Evolutionary conservation across 2,888 invertebrate species (phyloP).

Genomic region (Oligia latruncula): DNA sequence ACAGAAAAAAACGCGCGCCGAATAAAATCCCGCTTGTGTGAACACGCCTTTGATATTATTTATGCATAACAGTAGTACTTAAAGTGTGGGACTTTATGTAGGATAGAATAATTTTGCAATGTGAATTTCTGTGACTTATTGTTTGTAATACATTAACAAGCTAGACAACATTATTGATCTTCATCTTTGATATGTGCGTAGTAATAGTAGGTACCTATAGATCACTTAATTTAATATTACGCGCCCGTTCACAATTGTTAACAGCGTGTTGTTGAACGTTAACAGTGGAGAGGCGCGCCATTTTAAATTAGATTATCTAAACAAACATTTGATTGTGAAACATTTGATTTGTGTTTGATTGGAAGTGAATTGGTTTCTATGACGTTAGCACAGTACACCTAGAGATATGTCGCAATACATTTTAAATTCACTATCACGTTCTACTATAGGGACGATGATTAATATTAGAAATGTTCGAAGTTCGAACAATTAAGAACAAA

Average conservation of each 20-base stretch:
- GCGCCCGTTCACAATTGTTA: background rate
- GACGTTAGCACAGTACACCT: conserved; percentile 59
- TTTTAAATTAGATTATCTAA: background rate
- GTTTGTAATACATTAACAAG: background rate
- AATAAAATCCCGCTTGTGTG: background rate
- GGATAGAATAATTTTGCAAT: background rate
- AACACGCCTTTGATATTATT: conserved; percentile 4
- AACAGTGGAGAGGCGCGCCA: background rate
- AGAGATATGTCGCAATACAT: conserved; percentile 71
- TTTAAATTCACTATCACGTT: conserved; percentile 36
- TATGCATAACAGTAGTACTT: background rate
- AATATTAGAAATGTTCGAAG: background rate
- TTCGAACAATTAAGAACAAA: background rate
- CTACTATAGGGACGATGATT: background rate
- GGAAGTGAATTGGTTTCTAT: conserved; percentile 56
- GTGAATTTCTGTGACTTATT: background rate
- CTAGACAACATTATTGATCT: conserved; percentile 19
- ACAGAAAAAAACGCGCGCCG: background rate
- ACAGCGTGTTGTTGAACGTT: background rate
- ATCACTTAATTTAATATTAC: background rate
- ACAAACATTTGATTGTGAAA: background rate
- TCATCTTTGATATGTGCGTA: conserved; percentile 39
- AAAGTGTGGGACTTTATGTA: background rate
- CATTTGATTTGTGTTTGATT: no score
- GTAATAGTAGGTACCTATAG: background rate